Base-by-base conservation (phyloP, 2,888 invertebrate genomes). In the Hofmannophila pseudospretella region DNA sequence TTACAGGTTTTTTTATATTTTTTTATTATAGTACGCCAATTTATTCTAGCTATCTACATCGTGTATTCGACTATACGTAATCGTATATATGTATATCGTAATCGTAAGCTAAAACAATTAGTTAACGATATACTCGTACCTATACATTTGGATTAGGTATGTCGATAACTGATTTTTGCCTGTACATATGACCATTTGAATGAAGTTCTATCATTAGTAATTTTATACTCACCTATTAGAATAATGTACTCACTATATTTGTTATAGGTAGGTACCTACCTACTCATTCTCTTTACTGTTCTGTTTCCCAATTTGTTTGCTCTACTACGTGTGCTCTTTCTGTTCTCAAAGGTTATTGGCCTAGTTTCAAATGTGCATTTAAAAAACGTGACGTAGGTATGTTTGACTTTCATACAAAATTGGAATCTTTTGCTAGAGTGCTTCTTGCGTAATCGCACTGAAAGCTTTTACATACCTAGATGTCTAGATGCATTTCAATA, bases 291-390 rank as follows among this genome's bases (percentile, higher is more conserved):
- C 13, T 30, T 23, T 10, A 28, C n/a, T 34, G 28, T 34, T 12
- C 38, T 69, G 60, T 80, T 70, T 68, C 51, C 52, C 59, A 68
- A 66, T 55, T 58, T 65, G 65, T 72, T 73, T 66, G 64, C 56
- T 65, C 56, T 50, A 11, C 53, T 58, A 11, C 11, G 22, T 32
- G 49, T 59, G 56, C 57, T 56, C 58, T 46, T 63, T 54, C 58
- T 53, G 48, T 66, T 68, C 59, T 59, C 58, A 57, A 60, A 81
- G 81, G 81, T 81, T 75, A 71, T 71, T 76, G 76, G 70, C 80
- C 80, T 55, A 79, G 66, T 80, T 81, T 54, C 41, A 38, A 51
- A 49, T 50, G 52, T 47, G 51, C 51, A 58, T 59, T 58, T 50
- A 47, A 51, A 53, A 16, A 51, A 43, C 39, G 42, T 41, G 34